Evolutionary conservation across 2,888 invertebrate genomes (phyloP), one percentile per base, ranked within the genome.

Genomic region (Mechanitis mazaeus): DNA sequence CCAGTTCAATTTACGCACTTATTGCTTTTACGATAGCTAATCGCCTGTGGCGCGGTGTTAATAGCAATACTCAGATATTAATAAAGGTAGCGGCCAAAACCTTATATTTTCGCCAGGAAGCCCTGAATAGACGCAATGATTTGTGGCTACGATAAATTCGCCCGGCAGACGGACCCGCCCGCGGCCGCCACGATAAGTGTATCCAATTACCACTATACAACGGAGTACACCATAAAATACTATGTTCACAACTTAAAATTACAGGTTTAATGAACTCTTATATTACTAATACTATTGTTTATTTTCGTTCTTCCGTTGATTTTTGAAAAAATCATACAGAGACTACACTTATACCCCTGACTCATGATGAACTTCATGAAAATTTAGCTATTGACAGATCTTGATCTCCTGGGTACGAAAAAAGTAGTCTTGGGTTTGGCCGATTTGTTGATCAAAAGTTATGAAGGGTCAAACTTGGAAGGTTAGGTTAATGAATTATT

Each of bases 131-230:
- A 78, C 76, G 78, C 78, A 83, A 83, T 86, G 84, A 85, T 86
- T 85, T 84, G 85, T 83, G 69, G 76, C 73, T 70, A 77, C 81
- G 76, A 85, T 86, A 86, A 87, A 85, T 85, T 77, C 76, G 73
- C 66, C 20, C 70, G 72, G 79, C 80, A 78, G 79, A 80, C 83
- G 77, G 79, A 77, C 77, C 75, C 76, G 85, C 84, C 85, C 76
- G 80, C 77, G 84, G 87, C 85, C 72, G 75, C 77, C 79, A 76
- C 80, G 80, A 80, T 84, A 85, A 85, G 83, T 84, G 84, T 85
- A 85, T 85, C 86, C 86, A 86, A 87, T 87, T 87, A 87, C 79
- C 73, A 78, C 74, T 80, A 83, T 81, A 80, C 77, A 76, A 78
- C 75, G 76, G 64, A 63, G 58, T 60, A 59, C 61, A 68, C 64